These are phyloP conservation scores for Eospalax fontanierii DNA, from an alignment of 2,797 vertebrate species.

Conservation along the genomic window DNA sequence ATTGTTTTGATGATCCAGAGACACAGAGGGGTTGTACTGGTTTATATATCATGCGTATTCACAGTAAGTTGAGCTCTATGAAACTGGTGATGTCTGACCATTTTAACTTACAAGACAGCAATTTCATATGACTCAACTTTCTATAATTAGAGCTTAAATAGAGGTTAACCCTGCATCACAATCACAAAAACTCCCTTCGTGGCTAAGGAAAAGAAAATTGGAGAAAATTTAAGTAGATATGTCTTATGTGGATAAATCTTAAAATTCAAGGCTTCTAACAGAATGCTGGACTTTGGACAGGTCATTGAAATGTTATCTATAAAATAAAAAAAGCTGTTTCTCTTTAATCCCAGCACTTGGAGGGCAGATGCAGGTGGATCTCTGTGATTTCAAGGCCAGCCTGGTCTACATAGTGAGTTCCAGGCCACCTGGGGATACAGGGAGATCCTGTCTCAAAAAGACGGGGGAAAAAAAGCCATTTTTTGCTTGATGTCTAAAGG, in stretches of 20 bases:
- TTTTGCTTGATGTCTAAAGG: neutral
- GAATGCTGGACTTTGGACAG: slow-evolving; percentile 25
- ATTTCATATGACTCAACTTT: slow-evolving; percentile 36
- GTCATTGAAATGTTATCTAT: neutral
- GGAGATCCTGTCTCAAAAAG: no score
- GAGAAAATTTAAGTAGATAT: slow-evolving; percentile 41
- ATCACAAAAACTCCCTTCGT: slow-evolving; percentile 24
- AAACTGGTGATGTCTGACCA: neutral
- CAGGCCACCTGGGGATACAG: no score
- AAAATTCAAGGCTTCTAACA: neutral
- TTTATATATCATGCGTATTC: slow-evolving; percentile 14
- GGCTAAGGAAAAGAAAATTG: slow-evolving; percentile 25
- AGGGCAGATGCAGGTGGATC: no score
- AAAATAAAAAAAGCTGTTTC: no score
- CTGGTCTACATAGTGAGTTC: no score
- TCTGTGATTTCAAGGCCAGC: no score
- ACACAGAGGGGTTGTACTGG: neutral
- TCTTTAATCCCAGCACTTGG: no score
- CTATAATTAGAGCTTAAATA: slow-evolving; percentile 27
- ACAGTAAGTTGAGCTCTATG: slow-evolving; percentile 2
- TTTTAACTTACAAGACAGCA: slow-evolving; percentile 33
- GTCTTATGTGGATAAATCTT: slow-evolving; percentile 4
- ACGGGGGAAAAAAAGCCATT: slow-evolving; percentile 22
- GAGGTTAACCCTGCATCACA: slow-evolving; percentile 16
- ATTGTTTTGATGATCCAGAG: neutral